Conservation (phyloP, 2,888 invertebrate species). For the Osedax fenrisi region DNA sequence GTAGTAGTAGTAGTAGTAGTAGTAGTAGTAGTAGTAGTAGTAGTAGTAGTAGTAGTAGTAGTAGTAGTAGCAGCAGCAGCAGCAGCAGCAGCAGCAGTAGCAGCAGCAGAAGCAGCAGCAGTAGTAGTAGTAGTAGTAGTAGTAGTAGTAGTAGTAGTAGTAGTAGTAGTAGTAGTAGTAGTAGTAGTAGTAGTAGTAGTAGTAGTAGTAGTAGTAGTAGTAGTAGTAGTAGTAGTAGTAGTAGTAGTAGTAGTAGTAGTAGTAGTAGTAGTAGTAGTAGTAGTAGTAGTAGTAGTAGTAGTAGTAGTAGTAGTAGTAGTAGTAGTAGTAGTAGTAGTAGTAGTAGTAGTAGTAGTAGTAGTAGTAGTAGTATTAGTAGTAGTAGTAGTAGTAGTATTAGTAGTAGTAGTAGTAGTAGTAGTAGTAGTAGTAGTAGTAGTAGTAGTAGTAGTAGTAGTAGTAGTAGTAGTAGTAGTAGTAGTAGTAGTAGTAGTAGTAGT, state of each 20-base stretch:
- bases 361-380: no score
- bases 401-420: not conserved
- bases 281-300: no score
- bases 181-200: constrained; percentile 17
- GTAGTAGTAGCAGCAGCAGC: not conserved
- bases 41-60: constrained; percentile 2
- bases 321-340: no score
- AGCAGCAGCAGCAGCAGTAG: no score
- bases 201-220: no score
- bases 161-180: constrained; percentile 17
- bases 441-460: constrained; percentile 7
- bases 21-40: constrained; percentile 2
- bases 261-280: no score
- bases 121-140: no score
- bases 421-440: not conserved
- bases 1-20: constrained; percentile 2
- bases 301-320: no score
- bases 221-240: no score
- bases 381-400: no score
- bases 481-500: constrained; percentile 17
- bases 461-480: constrained; percentile 12
- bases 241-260: no score
- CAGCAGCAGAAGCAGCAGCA: no score
- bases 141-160: not conserved
- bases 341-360: constrained; percentile 6